Percentiles rank a stretch among this genome's conserved stretches.
phyloP scores from a whole-genome alignment of 1,140 invertebrate genomes.

The Hycleus phaleratus region DNA sequence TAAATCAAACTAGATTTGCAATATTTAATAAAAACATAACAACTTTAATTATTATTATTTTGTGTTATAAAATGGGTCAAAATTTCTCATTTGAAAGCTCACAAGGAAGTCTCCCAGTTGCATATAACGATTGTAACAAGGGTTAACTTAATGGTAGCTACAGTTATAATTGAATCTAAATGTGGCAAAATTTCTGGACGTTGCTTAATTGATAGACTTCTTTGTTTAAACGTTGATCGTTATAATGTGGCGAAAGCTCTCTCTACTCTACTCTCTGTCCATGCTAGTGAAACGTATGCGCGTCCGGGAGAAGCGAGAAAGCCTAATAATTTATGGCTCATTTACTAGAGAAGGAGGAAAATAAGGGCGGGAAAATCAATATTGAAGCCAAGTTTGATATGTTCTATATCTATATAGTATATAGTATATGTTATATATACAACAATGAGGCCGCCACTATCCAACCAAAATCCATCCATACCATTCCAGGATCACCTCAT shows the following conservation, averaged over 20 bases:
- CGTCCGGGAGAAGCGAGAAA: constrained; percentile 19
- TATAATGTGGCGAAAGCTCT: neutral
- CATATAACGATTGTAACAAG: too few relatives aligned
- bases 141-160: too few relatives aligned
- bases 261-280: neutral
- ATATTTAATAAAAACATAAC: too few relatives aligned
- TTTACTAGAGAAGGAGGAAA: constrained; percentile 31
- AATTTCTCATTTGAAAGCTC: too few relatives aligned
- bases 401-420: too few relatives aligned
- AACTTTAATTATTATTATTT: too few relatives aligned
- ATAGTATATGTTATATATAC: neutral
- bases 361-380: constrained; percentile 32
- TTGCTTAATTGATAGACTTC: neutral
- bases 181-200: neutral
- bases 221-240: too few relatives aligned
- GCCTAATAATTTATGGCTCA: constrained; percentile 33
- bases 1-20: neutral
- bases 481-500: constrained; percentile 11
- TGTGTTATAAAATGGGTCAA: too few relatives aligned
- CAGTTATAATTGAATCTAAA: neutral
- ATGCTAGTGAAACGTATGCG: neutral
- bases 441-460: constrained; percentile 2
- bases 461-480: neutral
- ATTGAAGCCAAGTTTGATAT: constrained; percentile 3
- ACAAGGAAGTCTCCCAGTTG: too few relatives aligned